Conservation (phyloP, 2,797 vertebrate species). For the Bucorvus abyssinicus region DNA sequence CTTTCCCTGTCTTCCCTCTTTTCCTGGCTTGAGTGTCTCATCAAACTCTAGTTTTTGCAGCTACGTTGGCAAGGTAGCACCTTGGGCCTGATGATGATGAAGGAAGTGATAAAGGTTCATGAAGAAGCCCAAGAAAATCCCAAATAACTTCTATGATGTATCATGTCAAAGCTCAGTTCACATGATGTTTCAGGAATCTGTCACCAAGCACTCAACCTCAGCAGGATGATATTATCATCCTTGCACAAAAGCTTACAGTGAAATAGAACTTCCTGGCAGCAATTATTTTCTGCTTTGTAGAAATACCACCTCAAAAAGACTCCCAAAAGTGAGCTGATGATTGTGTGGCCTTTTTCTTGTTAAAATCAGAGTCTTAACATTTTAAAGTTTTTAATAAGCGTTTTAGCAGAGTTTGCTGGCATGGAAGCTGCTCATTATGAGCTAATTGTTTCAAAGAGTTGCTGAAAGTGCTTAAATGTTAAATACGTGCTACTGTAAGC, state of each 20-base stretch:
- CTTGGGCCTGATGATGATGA: not conserved
- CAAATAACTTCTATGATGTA: not conserved
- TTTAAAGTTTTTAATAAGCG: constrained; percentile 59
- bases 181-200: not conserved
- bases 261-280: not conserved
- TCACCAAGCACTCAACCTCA: not conserved
- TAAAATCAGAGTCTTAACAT: constrained; percentile 37
- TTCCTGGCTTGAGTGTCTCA: not conserved
- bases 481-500: constrained; percentile 60
- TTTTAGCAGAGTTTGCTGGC: constrained; percentile 38
- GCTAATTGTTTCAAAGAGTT: constrained; percentile 67
- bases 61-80: not conserved
- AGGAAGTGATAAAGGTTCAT: not conserved
- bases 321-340: not conserved
- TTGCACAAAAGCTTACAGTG: not conserved
- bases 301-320: not conserved
- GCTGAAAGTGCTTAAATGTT: constrained; percentile 67
- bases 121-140: not conserved
- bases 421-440: constrained; percentile 57
- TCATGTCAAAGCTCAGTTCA: not conserved
- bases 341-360: constrained; percentile 19
- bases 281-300: constrained; percentile 33
- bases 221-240: not conserved
- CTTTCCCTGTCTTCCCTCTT: not conserved
- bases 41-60: not conserved